Evolutionary conservation across 2,797 vertebrate genomes (phyloP).

Genomic region (Cirrhinus molitorella): DNA sequence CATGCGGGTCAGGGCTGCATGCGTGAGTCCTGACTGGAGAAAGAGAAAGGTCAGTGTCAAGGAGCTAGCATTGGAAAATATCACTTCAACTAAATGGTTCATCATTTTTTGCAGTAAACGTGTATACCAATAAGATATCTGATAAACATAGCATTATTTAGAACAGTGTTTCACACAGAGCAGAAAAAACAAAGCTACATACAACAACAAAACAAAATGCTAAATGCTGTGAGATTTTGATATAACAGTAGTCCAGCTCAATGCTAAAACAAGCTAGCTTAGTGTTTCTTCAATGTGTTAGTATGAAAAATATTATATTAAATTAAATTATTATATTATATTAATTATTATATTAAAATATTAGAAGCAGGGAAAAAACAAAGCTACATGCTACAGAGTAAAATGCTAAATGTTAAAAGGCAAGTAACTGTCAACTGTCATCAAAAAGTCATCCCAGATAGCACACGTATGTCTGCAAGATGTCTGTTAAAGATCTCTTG

Average conservation of each 20-base stretch:
- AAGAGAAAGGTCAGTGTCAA: constrained; percentile 25
- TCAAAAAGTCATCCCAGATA: too few species aligned
- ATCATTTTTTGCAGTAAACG: background rate
- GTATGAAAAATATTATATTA: too few species aligned
- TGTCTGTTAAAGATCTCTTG: too few species aligned
- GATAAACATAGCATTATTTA: background rate
- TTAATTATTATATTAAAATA: too few species aligned
- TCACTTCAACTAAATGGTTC: background rate
- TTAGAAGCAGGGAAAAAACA: background rate
- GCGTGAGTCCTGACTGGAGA: constrained; percentile 83
- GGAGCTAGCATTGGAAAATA: background rate
- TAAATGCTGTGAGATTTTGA: background rate
- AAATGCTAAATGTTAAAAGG: background rate
- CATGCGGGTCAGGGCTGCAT: constrained; percentile 78
- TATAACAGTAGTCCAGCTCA: background rate
- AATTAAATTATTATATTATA: too few species aligned
- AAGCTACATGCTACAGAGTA: background rate
- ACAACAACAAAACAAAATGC: background rate
- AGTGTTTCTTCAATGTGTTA: background rate
- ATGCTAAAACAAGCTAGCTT: background rate
- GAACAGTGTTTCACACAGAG: background rate
- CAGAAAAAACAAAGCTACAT: background rate
- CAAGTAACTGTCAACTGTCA: too few species aligned
- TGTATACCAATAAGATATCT: background rate
- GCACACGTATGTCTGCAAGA: too few species aligned